Conservation (phyloP, 2,797 vertebrate species). For the Phalanger gymnotis region DNA sequence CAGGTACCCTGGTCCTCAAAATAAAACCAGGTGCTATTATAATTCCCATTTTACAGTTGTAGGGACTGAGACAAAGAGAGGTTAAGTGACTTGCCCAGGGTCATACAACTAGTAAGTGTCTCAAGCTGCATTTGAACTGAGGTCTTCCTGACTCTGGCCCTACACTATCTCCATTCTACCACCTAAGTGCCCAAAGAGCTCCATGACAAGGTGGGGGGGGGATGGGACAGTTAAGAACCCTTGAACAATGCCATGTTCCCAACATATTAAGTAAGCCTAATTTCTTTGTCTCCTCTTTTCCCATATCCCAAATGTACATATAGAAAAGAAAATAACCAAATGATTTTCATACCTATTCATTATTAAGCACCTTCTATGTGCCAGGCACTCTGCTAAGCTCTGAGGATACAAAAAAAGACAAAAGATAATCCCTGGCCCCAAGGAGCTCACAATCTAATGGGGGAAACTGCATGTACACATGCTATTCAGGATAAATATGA, state of each 20-base stretch:
- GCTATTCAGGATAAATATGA: not conserved
- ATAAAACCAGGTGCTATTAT: not conserved
- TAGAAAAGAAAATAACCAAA: not conserved
- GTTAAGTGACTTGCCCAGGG: not conserved
- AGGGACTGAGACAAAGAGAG: not conserved
- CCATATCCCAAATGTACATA: not conserved
- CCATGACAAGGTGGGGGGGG: accelerated
- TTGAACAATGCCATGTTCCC: not conserved
- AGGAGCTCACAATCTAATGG: not conserved
- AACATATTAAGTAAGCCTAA: not conserved
- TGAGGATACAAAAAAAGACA: not conserved
- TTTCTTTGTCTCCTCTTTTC: not conserved
- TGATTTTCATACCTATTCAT: not conserved
- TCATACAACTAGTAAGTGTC: not conserved
- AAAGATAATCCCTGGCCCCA: not conserved
- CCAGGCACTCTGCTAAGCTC: not conserved
- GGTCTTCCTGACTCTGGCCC: not conserved
- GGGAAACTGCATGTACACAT: not conserved
- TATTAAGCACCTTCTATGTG: not conserved
- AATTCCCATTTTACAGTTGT: not conserved
- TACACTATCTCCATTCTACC: not conserved
- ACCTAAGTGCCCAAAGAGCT: not conserved
- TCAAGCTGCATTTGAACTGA: not conserved
- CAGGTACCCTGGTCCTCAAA: not conserved
- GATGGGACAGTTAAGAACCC: not conserved